Conservation (phyloP, 2,888 invertebrate species). For the Deilephila elpenor region DNA sequence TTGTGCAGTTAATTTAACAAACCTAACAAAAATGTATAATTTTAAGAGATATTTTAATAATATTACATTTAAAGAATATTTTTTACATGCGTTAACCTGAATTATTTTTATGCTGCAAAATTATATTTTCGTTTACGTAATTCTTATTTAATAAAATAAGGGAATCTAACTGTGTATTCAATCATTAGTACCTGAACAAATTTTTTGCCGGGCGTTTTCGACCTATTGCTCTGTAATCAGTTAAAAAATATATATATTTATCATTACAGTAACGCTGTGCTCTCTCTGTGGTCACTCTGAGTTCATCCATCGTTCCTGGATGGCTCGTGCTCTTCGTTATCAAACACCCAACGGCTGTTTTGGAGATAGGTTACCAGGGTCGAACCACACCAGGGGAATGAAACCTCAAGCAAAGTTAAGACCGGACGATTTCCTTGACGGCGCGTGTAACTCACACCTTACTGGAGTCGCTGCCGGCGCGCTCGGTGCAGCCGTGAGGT, state of each 20-base stretch:
- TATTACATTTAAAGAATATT: too few species aligned
- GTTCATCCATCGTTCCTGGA: slow-evolving; percentile 55
- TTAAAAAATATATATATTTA: neutral
- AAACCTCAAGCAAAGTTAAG: neutral
- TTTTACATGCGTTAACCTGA: too few species aligned
- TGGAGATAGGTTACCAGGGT: slow-evolving; percentile 8
- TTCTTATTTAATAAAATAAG: too few species aligned
- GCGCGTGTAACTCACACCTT: slow-evolving; percentile 50
- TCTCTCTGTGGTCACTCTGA: slow-evolving; percentile 53
- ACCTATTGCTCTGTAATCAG: too few species aligned
- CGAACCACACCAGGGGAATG: neutral
- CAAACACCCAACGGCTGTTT: slow-evolving; percentile 62
- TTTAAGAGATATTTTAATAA: too few species aligned
- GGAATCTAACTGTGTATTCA: too few species aligned
- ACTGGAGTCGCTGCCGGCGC: slow-evolving; percentile 51
- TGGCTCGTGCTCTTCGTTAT: slow-evolving; percentile 44
- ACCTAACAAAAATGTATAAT: too few species aligned
- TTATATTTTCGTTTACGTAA: too few species aligned
- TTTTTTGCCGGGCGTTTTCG: too few species aligned
- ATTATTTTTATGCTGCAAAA: too few species aligned
- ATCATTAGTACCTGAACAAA: too few species aligned
- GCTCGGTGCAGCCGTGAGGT: slow-evolving; percentile 50
- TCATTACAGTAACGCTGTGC: slow-evolving; percentile 57
- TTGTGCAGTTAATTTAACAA: too few species aligned
- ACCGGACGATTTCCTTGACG: slow-evolving; percentile 18